Evolutionary conservation across 1,140 invertebrate genomes (phyloP), one percentile per base, ranked within the genome.

Genomic region (Diploscapter pachys): DNA sequence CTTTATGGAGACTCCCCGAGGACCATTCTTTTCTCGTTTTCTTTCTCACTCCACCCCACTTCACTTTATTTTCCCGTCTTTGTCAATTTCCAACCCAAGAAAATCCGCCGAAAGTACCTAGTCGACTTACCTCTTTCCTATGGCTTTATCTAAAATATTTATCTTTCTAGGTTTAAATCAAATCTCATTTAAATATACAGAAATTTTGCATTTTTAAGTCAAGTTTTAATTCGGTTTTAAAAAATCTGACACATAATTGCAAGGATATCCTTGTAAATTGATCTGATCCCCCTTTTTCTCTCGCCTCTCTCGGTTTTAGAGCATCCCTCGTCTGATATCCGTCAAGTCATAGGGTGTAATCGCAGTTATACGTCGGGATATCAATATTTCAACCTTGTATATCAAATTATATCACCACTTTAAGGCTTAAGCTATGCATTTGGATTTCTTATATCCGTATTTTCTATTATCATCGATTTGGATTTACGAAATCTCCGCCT

Each of bases 401-500:
- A 31, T 9, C 13, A 64, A 64, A 64, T 13, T 8, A 8, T 5
- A 48, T 50, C 63, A 13, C 51, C 51, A 48, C 51, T 50, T 8
- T 13, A 64, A 5, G 63, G 51, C 9, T 48, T 48, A 13, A 64
- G 13, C 13, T 64, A 5, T 13, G 6, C 63, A 8, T 64, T 64
- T 6, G 13, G 13, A 64, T 64, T 31, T 31, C 13, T 2, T 31
- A 9, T 64, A 31, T 9, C 63, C 31, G 6, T 6, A 64, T 73
- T 61, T 11, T 48, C 63, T 73, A 51, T 11, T 11, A 51, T 68
- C 13, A 13, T 8, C 57, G 52, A 6, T 49, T 51, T 6, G n/a
- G 9, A 11, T 52, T 75, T 31, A 31, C 31, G 31, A 31, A 53
- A 70, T 13, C 8, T 11, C 49, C 4, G 75, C 75, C 5, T 78